phyloP scores from a whole-genome alignment of 1,140 invertebrate genomes.

The Danaus plexippus region DNA sequence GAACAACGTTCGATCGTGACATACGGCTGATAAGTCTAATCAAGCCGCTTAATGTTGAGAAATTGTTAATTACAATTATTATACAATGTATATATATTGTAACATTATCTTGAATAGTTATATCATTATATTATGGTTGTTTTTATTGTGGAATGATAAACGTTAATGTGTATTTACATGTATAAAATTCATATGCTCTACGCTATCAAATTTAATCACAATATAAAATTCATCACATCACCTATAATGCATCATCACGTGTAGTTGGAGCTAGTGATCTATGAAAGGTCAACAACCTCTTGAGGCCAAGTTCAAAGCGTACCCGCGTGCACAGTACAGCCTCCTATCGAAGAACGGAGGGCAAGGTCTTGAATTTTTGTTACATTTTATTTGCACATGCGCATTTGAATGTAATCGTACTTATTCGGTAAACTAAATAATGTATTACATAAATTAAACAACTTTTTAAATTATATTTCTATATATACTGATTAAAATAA shows the following conservation, averaged over 20 bases:
- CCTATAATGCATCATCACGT: constrained; percentile 18
- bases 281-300: constrained; percentile 25
- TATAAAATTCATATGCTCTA: too few species aligned
- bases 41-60: constrained; percentile 1
- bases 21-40: constrained; percentile 4
- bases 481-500: too few species aligned
- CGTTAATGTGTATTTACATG: too few species aligned
- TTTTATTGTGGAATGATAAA: too few species aligned
- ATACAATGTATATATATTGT: too few species aligned
- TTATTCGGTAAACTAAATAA: too few species aligned
- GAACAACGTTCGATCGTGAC: constrained; percentile 26
- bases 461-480: too few species aligned
- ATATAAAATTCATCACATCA: constrained; percentile 5
- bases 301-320: constrained; percentile 31
- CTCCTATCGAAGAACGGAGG: constrained; percentile 14
- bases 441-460: too few species aligned
- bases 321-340: constrained; percentile 15
- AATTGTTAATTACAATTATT: too few species aligned
- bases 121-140: too few species aligned
- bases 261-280: constrained; percentile 7
- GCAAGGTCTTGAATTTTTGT: constrained; percentile 16
- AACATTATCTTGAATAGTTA: too few species aligned
- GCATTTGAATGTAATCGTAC: constrained; percentile 1
- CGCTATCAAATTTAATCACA: too few species aligned
- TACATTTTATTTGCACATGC: constrained; percentile 17